A percentile compares a stretch with the other conserved stretches of the same genome.
Evolutionary conservation across 2,113 vertebrate genomes (phyloP).

Genomic region (Strix uralensis): DNA sequence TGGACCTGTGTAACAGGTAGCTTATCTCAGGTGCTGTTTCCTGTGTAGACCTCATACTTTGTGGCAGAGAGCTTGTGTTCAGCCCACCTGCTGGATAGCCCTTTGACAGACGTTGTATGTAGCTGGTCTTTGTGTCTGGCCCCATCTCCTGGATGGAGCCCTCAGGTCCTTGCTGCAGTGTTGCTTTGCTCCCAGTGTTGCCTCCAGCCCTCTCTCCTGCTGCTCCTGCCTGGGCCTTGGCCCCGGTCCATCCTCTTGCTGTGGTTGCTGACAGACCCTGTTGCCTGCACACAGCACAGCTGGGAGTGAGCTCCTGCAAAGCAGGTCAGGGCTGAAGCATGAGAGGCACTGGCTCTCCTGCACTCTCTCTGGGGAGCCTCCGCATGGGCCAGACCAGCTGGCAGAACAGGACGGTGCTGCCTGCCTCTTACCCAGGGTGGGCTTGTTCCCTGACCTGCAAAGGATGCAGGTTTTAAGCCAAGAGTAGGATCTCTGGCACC

Average conservation of each 20-base stretch:
- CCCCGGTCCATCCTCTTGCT: not conserved
- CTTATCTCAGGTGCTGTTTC: not conserved
- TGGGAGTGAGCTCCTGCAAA: not conserved
- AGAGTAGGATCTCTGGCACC: not conserved
- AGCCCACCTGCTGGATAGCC: not conserved
- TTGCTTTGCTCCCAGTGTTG: not conserved
- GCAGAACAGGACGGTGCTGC: not conserved
- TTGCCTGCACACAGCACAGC: not conserved
- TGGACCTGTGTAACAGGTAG: not conserved
- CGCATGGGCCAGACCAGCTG: rapidly evolving
- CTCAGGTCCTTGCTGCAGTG: not conserved
- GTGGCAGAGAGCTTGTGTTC: not conserved
- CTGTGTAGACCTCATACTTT: not conserved
- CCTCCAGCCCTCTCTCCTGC: not conserved
- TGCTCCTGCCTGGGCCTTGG: not conserved
- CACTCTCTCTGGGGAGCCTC: not conserved
- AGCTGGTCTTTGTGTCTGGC: not conserved
- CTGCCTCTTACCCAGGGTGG: not conserved
- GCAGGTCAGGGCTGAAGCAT: not conserved
- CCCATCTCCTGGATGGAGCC: not conserved
- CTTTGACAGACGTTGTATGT: not conserved
- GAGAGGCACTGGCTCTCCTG: not conserved
- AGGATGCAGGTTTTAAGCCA: not conserved
- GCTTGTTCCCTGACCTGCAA: not conserved
- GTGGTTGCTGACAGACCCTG: not conserved